Conservation (phyloP, 1,140 invertebrate species). For the Eumeta japonica region DNA sequence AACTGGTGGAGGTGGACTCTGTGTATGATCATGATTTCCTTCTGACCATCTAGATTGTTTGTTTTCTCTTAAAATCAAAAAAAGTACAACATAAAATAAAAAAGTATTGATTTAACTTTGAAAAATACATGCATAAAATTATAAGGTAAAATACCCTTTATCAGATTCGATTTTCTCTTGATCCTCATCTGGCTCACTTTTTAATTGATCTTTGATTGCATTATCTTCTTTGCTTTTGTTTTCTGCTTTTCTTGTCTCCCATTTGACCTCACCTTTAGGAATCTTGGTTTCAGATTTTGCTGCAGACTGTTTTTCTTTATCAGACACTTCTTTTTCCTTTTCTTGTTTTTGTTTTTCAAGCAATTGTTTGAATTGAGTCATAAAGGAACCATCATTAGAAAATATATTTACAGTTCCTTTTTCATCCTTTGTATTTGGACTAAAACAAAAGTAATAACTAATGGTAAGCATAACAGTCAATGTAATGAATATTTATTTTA, state of each 20-base stretch:
- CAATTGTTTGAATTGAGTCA: conserved; percentile 70
- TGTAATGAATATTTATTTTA: too few species aligned
- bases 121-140: too few species aligned
- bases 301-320: too few species aligned
- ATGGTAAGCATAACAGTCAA: too few species aligned
- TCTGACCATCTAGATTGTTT: conserved; percentile 34
- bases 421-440: conserved; percentile 24
- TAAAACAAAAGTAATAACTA: conserved; percentile 14
- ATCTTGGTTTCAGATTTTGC: too few species aligned
- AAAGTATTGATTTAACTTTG: too few species aligned
- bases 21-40: conserved; percentile 23
- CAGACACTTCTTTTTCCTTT: conserved; percentile 34
- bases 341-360: conserved; percentile 44
- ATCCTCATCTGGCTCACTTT: conserved; percentile 12
- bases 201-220: conserved; percentile 8
- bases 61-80: conserved; percentile 21
- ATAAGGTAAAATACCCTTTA: conserved; percentile 8
- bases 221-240: conserved; percentile 18
- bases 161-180: conserved; percentile 20
- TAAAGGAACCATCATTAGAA: conserved; percentile 78
- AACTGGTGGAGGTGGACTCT: conserved; percentile 36
- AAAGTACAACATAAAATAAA: conserved; percentile 5
- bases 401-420: conserved; percentile 62
- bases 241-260: too few species aligned
- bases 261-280: too few species aligned